Evolutionary conservation across 2,888 invertebrate genomes (phyloP), one percentile per base, ranked within the genome.

Genomic region (Drosophila gaucha): DNA sequence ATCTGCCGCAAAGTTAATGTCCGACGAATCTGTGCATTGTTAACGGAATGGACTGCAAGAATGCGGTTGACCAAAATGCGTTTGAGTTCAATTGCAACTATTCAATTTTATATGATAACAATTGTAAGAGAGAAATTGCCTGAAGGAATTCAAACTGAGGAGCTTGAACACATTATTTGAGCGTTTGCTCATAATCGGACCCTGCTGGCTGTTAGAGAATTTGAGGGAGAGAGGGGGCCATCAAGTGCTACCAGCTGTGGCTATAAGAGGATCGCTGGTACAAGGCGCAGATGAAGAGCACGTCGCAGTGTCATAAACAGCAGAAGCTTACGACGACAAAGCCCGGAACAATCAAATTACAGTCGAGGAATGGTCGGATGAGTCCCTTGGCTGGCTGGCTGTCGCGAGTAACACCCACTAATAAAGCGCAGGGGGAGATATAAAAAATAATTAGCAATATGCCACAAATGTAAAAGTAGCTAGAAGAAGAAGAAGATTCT

Each of bases 281-380:
- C 18, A 14, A 14, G 14, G 33, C 43, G 50, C 16, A 38, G 28
- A 10, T 2, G 31, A 12, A n/a, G 47, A 39, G 30, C 66, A 67
- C 71, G 49, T 24, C 52, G 52, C 50, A 63, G 31, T 56, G 67
- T 55, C 73, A 80, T 66, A 74, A 71, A 74, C 74, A 77, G 71
- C 60, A 58, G 60, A 54, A 35, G 63, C 35, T 56, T 16, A 52
- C 26, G 59, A 55, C 51, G 49, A 59, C 54, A 58, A 51, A 43
- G 62, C 74, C 67, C 68, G 63, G 59, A 66, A 79, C 77, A 77
- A 77, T 71, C 60, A 71, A 67, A 77, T 64, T 54, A 56, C 41
- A 59, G 46, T 16, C 47, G 24, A 49, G 38, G 18, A 44, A 47
- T 28, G 5, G 38, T 5, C 20, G 47, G 35, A 44, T 18, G 20